phyloP scores from a whole-genome alignment of 2,797 vertebrate genomes.

The Ctenochaetus hawaiiensis region DNA sequence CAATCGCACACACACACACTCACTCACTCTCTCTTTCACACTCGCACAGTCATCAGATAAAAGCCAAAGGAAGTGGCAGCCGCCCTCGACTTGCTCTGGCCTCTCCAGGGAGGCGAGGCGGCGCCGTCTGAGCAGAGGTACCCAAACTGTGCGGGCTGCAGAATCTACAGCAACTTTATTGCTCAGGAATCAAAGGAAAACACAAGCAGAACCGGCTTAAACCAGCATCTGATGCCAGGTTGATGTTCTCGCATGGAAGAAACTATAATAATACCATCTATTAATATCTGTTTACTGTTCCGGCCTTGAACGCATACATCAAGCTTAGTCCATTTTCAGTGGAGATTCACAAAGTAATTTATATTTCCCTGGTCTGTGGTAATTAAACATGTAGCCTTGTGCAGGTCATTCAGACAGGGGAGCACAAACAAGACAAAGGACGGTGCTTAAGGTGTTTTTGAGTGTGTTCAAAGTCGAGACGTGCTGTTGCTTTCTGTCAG shows the following conservation, averaged over 20 bases:
- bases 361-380: background rate
- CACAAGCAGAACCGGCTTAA: constrained; percentile 38
- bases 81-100: constrained; percentile 74
- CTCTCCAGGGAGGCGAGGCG: constrained; percentile 75
- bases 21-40: constrained; percentile 47
- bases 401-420: constrained; percentile 10
- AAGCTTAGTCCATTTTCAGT: constrained; percentile 1
- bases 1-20: constrained; percentile 34
- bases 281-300: constrained; percentile 36
- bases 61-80: constrained; percentile 80
- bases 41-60: constrained; percentile 75
- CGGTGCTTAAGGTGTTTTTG: constrained; percentile 37
- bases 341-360: constrained; percentile 9
- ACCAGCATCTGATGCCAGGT: constrained; percentile 32
- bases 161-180: constrained; percentile 58
- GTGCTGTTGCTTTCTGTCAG: constrained; percentile 5
- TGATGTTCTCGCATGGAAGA: constrained; percentile 23
- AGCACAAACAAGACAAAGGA: constrained; percentile 24
- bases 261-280: constrained; percentile 30
- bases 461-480: constrained; percentile 22
- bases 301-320: constrained; percentile 3
- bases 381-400: constrained; percentile 47
- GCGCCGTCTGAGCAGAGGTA: constrained; percentile 76
- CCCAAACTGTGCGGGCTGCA: constrained; percentile 59
- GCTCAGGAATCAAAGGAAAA: constrained; percentile 57